Evolutionary conservation across 2,797 vertebrate species (phyloP).

Genomic region (Argentina silus): DNA sequence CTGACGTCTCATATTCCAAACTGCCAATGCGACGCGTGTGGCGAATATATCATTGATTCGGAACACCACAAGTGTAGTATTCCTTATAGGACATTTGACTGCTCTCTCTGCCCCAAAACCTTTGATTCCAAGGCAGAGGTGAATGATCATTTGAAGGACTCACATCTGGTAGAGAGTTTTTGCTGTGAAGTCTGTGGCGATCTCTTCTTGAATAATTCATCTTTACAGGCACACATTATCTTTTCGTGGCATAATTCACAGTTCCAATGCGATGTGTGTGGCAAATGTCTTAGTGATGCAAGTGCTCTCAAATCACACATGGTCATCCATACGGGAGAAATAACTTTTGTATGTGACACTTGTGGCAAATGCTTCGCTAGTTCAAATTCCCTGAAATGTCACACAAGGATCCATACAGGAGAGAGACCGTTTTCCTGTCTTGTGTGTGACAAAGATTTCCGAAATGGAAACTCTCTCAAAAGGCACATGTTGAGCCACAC

Average conservation of each 20-base stretch:
- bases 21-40: too few relatives aligned
- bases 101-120: neutral
- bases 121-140: neutral
- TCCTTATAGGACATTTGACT: neutral
- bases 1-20: too few relatives aligned
- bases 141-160: too few relatives aligned
- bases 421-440: too few relatives aligned
- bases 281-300: too few relatives aligned
- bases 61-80: neutral
- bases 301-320: too few relatives aligned
- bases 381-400: too few relatives aligned
- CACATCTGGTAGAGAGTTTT: too few relatives aligned
- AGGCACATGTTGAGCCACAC: too few relatives aligned
- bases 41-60: too few relatives aligned
- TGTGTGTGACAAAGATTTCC: slow-evolving; percentile 23
- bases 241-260: neutral
- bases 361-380: neutral
- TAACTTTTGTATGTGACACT: neutral
- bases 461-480: slow-evolving; percentile 25
- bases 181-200: neutral
- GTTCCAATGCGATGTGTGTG: neutral
- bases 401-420: too few relatives aligned
- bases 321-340: neutral
- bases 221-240: neutral
- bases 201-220: neutral